Conservation (phyloP, 2,113 vertebrate species). For the Mola mola region DNA sequence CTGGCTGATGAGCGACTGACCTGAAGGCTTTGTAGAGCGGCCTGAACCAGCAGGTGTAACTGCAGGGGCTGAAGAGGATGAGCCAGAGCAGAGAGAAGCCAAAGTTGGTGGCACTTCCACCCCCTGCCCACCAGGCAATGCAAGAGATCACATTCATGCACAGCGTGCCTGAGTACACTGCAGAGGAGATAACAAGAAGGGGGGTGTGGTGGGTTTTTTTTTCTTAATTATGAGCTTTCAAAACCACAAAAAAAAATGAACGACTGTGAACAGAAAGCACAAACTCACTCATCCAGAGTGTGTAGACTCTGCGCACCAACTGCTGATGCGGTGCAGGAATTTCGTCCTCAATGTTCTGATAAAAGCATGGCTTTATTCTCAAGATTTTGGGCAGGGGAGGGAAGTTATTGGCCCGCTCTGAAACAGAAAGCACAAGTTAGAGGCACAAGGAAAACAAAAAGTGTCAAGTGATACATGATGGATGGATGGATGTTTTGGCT, state of each 20-base stretch:
- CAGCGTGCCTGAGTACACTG: slow-evolving; percentile 91
- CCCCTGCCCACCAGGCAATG: slow-evolving; percentile 93
- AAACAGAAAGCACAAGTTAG: slow-evolving; percentile 28
- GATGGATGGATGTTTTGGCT: neutral
- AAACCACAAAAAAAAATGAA: slow-evolving; percentile 8
- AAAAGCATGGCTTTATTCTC: slow-evolving; percentile 93
- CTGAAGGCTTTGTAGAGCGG: slow-evolving; percentile 95
- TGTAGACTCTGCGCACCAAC: slow-evolving; percentile 91
- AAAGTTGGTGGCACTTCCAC: slow-evolving; percentile 84
- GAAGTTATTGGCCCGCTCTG: slow-evolving; percentile 92
- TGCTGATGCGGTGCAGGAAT: slow-evolving; percentile 87
- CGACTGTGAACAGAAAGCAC: too few species aligned
- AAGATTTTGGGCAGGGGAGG: slow-evolving; percentile 89
- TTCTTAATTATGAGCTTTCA: neutral
- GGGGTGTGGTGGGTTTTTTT: neutral
- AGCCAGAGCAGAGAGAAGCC: slow-evolving; percentile 93
- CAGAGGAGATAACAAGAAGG: neutral
- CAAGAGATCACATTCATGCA: slow-evolving; percentile 88
- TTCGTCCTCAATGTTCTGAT: slow-evolving; percentile 93
- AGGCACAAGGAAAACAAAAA: neutral
- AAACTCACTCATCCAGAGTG: slow-evolving; percentile 92
- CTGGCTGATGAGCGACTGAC: slow-evolving; percentile 70
- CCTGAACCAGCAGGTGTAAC: slow-evolving; percentile 95
- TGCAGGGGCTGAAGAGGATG: slow-evolving; percentile 90
- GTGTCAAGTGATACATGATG: neutral